Conservation (phyloP, 2,113 vertebrate species). For the Patagioenas fasciata region DNA sequence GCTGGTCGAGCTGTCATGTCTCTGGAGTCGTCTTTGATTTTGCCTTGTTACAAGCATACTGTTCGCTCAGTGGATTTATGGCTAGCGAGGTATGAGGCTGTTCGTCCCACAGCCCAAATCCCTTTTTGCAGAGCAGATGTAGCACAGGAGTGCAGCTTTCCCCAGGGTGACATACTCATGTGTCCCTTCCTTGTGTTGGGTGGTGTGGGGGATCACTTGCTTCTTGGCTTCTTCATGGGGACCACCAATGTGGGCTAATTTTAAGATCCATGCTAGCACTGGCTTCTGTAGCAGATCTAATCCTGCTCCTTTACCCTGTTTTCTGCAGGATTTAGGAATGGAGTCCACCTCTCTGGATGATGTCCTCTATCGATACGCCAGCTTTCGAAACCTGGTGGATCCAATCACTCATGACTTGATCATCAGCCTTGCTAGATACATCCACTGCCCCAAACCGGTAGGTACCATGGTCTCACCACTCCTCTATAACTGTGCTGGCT, state of each 20-base stretch:
- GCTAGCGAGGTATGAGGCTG: neutral
- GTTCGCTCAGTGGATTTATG: rapidly evolving
- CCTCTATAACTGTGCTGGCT: neutral
- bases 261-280: rapidly evolving
- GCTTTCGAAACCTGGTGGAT: constrained; percentile 97
- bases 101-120: neutral
- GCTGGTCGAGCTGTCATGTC: neutral
- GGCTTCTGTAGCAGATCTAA: neutral
- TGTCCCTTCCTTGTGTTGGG: neutral
- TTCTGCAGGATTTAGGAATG: constrained; percentile 94
- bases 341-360: constrained; percentile 97
- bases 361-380: constrained; percentile 95
- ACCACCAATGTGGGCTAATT: neutral
- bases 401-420: constrained; percentile 98
- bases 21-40: neutral
- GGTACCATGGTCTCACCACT: neutral
- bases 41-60: too few relatives aligned
- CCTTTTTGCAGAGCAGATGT: neutral
- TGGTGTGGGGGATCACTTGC: neutral
- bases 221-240: neutral
- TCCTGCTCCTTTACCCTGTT: neutral
- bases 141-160: neutral
- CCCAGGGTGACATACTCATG: rapidly evolving
- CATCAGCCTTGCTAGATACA: constrained; percentile 93
- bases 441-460: constrained; percentile 96